Evolutionary conservation across 2,797 vertebrate genomes (phyloP), one percentile per base, ranked within the genome.

Genomic region (Rhynchonycteris naso): DNA sequence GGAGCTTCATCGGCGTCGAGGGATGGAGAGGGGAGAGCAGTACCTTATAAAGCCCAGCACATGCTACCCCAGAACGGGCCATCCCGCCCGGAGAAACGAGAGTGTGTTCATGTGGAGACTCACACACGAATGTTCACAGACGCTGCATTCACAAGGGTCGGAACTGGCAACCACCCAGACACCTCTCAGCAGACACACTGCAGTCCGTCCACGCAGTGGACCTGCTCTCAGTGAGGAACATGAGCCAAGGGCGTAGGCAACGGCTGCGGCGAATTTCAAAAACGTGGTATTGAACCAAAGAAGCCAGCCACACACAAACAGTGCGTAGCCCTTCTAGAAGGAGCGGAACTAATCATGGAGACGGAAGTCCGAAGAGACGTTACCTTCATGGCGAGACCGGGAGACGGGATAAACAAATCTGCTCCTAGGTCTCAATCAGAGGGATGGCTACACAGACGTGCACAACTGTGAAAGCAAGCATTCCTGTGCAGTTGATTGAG

Each of bases 191-290:
- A 35, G 56, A 78, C 2, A 8, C 19, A 14, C 0, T 7, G 30
- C n/a, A 22, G 28, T 0, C 1, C 12, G 1, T 24, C 52, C 18
- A 1, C 10, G 0, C 5, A 12, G 1, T 12, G 35, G 16, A 10
- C 26, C 2, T 15, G 4, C 4, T 5, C 22, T 66, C 33, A 4
- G 8, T 47, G 21, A 30, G 24, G 35, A 38, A 26, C 47, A 14
- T 0, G 24, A 30, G 28, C 0, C 9, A 18, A 18, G 2, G 50
- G 50, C 1, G 0, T 2, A 6, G 0, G 4, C 47, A 4, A 11
- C 5, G 3, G 13, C 43, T 1, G 6, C 2, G 11, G 9, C 21
- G 38, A 35, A 16, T 5, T 52, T 78, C 65, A 26, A 1, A 71
- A 35, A 9, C 4, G 7, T 1, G 16, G 10, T 7, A 10, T 8